Conservation (phyloP, 2,113 vertebrate genomes). For the Crotalus viridis region DNA sequence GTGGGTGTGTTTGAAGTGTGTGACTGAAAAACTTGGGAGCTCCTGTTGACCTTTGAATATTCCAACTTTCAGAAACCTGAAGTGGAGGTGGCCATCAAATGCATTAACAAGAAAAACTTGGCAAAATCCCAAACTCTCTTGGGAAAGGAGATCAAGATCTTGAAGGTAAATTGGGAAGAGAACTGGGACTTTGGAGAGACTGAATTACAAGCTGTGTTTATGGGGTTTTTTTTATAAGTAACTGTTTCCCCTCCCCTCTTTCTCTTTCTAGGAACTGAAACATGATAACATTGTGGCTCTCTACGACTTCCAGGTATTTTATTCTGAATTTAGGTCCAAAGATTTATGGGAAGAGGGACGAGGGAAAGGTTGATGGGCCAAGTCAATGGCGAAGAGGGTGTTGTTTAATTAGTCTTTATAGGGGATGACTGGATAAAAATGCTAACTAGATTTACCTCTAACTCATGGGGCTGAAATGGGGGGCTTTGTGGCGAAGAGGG, state of each 20-base stretch:
- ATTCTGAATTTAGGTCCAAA: not conserved
- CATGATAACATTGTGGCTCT: constrained; percentile 95
- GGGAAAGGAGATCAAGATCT: constrained; percentile 95
- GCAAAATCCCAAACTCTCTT: constrained; percentile 91
- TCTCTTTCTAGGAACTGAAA: constrained; percentile 85
- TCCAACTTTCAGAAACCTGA: constrained; percentile 83
- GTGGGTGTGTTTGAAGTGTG: not conserved
- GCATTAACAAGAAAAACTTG: constrained; percentile 95
- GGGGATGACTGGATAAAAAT: not conserved
- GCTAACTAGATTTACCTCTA: not conserved
- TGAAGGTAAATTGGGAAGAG: constrained; percentile 82
- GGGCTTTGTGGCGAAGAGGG: not conserved
- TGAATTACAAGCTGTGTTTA: not conserved
- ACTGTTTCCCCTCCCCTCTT: not conserved
- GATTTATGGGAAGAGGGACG: not conserved
- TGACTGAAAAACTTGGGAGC: not conserved
- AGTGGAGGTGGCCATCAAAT: constrained; percentile 93
- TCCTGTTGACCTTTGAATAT: not conserved
- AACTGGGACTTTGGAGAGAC: not conserved
- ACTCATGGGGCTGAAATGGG: not conserved
- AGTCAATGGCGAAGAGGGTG: not conserved
- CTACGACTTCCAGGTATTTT: constrained; percentile 93
- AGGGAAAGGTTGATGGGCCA: not conserved
- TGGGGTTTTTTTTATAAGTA: constrained; percentile 20
- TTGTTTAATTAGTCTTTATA: not conserved